A percentile compares a stretch with the other conserved stretches of the same genome.
Evolutionary conservation across 2,113 vertebrate species (phyloP).

Genomic region (Nesoenas mayeri): DNA sequence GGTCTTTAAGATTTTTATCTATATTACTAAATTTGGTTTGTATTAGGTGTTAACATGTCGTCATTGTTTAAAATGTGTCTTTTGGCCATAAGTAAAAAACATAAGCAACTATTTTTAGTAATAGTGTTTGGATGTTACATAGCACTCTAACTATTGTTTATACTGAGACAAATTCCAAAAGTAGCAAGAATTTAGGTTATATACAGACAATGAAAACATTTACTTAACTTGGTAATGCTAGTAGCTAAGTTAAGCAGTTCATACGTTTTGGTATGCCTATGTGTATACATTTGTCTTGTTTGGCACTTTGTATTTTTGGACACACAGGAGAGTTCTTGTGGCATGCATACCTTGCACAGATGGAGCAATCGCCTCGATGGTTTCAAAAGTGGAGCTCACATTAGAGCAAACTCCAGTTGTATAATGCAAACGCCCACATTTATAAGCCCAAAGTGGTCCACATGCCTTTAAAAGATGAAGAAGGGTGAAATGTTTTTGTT

Average conservation of each 20-base stretch:
- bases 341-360: constrained; percentile 84
- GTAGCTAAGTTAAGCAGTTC: constrained; percentile 68
- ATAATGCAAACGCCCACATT: constrained; percentile 91
- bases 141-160: constrained; percentile 58
- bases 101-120: constrained; percentile 61
- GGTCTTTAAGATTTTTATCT: not conserved
- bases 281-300: constrained; percentile 65
- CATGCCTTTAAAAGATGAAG: constrained; percentile 83
- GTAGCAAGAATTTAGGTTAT: constrained; percentile 62
- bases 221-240: constrained; percentile 87
- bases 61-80: constrained; percentile 5
- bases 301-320: constrained; percentile 25
- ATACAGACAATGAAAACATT: constrained; percentile 74
- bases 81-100: constrained; percentile 44
- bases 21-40: not conserved
- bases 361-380: constrained; percentile 86
- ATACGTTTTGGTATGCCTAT: constrained; percentile 74
- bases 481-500: constrained; percentile 12
- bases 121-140: constrained; percentile 39
- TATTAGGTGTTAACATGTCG: not conserved
- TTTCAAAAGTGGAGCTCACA: constrained; percentile 90
- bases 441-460: constrained; percentile 94
- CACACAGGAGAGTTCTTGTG: constrained; percentile 4
- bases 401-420: constrained; percentile 95
- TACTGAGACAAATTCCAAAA: constrained; percentile 49